phyloP scores from a whole-genome alignment of 2,113 vertebrate species.

The Chroicocephalus ridibundus region DNA sequence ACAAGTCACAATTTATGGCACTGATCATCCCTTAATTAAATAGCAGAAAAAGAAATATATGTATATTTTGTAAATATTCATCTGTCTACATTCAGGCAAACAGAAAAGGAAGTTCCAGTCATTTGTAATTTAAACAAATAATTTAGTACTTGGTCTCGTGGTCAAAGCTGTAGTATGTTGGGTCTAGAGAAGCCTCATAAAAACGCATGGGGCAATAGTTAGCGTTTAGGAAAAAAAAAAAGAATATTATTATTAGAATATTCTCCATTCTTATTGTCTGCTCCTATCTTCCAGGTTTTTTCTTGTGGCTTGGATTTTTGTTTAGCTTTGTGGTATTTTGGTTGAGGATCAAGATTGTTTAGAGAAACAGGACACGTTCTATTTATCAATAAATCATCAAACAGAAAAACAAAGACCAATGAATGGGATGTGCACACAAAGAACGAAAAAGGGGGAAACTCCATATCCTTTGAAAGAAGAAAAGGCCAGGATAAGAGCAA shows the following conservation, averaged over 20 bases:
- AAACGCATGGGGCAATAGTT: background rate
- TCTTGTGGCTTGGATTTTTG: background rate
- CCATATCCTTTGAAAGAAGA: slow-evolving; percentile 34
- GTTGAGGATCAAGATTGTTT: background rate
- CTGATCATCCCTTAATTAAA: slow-evolving; percentile 3
- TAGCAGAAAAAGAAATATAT: background rate
- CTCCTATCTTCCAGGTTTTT: background rate
- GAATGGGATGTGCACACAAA: background rate
- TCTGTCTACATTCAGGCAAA: background rate
- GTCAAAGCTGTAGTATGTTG: background rate
- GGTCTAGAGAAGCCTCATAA: background rate
- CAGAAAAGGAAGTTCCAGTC: background rate
- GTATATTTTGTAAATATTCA: background rate
- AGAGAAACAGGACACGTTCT: background rate
- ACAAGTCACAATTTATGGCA: background rate
- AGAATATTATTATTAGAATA: background rate
- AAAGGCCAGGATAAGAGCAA: slow-evolving; percentile 25
- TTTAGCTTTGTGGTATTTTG: background rate
- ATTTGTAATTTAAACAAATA: background rate
- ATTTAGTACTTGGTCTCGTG: background rate
- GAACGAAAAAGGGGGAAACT: background rate
- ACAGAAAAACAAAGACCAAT: background rate
- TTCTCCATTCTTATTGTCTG: background rate
- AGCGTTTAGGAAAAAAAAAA: background rate
- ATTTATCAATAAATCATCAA: slow-evolving; percentile 64